A percentile compares a stretch with the other conserved stretches of the same genome.
Evolutionary conservation across 2,888 invertebrate genomes (phyloP).

Genomic region (Dolichopus griseipennis): DNA sequence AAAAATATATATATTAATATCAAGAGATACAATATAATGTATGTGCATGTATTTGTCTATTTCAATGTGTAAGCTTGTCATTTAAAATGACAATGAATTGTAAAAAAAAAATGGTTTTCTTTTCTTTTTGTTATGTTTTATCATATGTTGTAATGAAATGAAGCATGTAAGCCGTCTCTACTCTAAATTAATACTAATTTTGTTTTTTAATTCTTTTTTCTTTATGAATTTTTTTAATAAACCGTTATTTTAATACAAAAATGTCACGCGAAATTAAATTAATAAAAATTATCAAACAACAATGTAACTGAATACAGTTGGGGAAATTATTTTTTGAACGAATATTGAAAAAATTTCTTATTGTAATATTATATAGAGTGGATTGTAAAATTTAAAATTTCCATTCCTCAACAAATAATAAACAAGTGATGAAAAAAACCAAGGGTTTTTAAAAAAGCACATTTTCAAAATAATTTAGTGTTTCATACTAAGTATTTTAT

Average conservation of each 20-base stretch:
- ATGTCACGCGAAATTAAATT: constrained; percentile 4
- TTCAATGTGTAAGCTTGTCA: neutral
- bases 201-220: neutral
- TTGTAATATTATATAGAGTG: too few species aligned
- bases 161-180: neutral
- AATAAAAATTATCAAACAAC: neutral
- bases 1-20: neutral
- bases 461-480: too few species aligned
- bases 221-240: neutral
- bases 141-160: neutral
- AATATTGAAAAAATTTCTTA: too few species aligned
- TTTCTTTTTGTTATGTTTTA: neutral
- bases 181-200: neutral
- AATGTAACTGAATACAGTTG: too few species aligned
- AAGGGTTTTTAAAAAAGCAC: too few species aligned
- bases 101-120: neutral
- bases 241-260: neutral
- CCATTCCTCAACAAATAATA: too few species aligned
- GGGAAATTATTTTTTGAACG: too few species aligned
- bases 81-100: neutral
- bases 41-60: neutral
- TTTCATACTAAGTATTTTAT: too few species aligned
- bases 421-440: too few species aligned
- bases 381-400: too few species aligned
- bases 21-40: neutral